These are phyloP conservation scores for Neocrepidodera transversa DNA, from an alignment of 2,888 invertebrate species.

Conservation along the genomic window DNA sequence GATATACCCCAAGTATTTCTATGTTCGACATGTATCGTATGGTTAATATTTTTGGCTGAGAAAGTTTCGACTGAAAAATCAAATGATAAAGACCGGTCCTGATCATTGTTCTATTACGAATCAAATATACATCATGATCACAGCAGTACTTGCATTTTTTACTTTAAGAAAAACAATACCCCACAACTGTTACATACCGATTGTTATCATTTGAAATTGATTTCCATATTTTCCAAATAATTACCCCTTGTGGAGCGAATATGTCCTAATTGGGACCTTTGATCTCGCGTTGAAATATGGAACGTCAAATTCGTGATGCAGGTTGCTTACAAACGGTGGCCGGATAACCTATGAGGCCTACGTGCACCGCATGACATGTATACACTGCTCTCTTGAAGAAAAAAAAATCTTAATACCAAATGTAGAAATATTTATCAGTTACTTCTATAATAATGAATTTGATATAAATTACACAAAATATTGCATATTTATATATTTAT, in stretches of 20 bases:
- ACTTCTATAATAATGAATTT: too few relatives aligned
- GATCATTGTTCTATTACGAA: not conserved
- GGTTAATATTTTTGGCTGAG: too few relatives aligned
- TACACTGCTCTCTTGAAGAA: conserved; percentile 4
- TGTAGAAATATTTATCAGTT: not conserved
- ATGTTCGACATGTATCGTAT: too few relatives aligned
- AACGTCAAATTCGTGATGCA: conserved; percentile 46
- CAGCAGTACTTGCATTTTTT: conserved; percentile 22
- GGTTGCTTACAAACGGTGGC: conserved; percentile 18
- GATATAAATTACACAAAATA: too few relatives aligned
- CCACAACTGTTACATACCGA: conserved; percentile 30
- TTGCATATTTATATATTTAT: too few relatives aligned
- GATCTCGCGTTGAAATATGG: conserved; percentile 41
- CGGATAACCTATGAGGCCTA: conserved; percentile 22
- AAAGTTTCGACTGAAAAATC: too few relatives aligned
- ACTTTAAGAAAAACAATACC: conserved; percentile 11
- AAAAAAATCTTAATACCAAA: not conserved
- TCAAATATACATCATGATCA: conserved; percentile 27
- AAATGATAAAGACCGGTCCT: too few relatives aligned
- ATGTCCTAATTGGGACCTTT: conserved; percentile 48
- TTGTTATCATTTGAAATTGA: conserved; percentile 31
- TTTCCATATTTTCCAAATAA: conserved; percentile 33
- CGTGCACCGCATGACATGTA: conserved; percentile 19
- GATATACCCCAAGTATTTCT: too few relatives aligned
- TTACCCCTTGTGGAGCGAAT: conserved; percentile 40